Conservation (phyloP, 1,140 invertebrate genomes). For the Druon quercuslanigerum region DNA sequence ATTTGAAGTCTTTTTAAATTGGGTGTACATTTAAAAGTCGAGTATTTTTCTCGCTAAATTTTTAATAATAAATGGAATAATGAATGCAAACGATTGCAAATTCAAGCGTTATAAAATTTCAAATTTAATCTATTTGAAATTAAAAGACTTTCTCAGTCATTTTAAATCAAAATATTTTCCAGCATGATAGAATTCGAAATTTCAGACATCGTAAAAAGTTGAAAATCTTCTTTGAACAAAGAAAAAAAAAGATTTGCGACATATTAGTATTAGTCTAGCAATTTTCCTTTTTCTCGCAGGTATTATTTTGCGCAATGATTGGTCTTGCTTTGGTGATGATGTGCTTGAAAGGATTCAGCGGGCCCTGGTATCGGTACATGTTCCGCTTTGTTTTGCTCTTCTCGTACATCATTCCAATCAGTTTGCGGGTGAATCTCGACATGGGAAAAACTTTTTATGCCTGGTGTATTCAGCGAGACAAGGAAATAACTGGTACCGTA, state of each 20-base stretch:
- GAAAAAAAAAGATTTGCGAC: too few relatives aligned
- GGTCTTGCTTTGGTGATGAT: conserved; percentile 96
- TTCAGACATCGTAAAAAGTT: too few relatives aligned
- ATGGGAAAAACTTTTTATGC: conserved; percentile 99
- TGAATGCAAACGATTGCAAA: too few relatives aligned
- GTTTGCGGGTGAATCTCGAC: conserved; percentile 97
- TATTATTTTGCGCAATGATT: conserved; percentile 95
- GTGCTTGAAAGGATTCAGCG: conserved; percentile 94
- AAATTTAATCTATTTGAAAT: not conserved
- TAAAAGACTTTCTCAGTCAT: conserved; percentile 11
- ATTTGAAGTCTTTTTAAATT: too few relatives aligned
- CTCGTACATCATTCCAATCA: conserved; percentile 99
- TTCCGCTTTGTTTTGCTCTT: conserved; percentile 98
- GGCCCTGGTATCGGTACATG: conserved; percentile 97
- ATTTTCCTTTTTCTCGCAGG: conserved; percentile 63
- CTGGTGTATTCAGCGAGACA: conserved; percentile 96
- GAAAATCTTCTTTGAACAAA: too few relatives aligned
- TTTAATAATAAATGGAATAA: too few relatives aligned
- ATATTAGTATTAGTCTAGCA: too few relatives aligned
- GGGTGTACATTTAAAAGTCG: too few relatives aligned
- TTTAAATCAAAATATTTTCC: conserved; percentile 1
- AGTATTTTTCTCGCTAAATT: too few relatives aligned
- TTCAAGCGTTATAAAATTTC: too few relatives aligned
- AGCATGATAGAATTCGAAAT: conserved; percentile 31
- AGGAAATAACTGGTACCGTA: conserved; percentile 94